Conservation (phyloP, 2,888 invertebrate genomes). For the Slavum lentiscoides region DNA sequence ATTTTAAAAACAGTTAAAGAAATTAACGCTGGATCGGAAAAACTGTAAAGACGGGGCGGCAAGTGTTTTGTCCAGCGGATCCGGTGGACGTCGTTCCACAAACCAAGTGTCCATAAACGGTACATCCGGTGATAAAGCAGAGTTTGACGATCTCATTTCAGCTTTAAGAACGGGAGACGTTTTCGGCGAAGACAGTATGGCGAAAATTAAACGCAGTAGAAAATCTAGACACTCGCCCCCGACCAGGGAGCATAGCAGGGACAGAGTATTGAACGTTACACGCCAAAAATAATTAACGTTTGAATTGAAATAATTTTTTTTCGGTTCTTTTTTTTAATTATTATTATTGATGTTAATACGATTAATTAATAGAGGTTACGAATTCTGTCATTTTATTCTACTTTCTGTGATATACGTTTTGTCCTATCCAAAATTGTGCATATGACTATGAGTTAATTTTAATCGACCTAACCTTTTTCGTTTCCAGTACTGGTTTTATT, state of each 20-base stretch:
- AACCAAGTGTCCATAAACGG: slow-evolving; percentile 53
- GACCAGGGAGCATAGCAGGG: slow-evolving; percentile 71
- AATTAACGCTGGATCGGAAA: slow-evolving; percentile 84
- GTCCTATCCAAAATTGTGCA: slow-evolving; percentile 28
- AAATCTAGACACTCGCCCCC: slow-evolving; percentile 71
- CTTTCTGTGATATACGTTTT: slow-evolving; percentile 51
- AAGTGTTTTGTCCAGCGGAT: slow-evolving; percentile 48
- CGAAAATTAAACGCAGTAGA: slow-evolving; percentile 82
- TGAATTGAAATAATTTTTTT: slow-evolving; percentile 3
- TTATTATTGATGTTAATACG: slow-evolving; percentile 6
- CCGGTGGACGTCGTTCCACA: slow-evolving; percentile 3
- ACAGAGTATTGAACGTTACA: slow-evolving; percentile 59
- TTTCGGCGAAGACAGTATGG: slow-evolving; percentile 87
- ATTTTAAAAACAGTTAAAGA: slow-evolving; percentile 67
- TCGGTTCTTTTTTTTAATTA: too few species aligned
- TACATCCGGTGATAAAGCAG: slow-evolving; percentile 63
- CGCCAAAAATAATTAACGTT: slow-evolving; percentile 42
- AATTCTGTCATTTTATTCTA: slow-evolving; percentile 30
- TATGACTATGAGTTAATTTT: slow-evolving; percentile 33
- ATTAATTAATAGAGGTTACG: slow-evolving; percentile 17
- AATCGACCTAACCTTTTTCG: neutral
- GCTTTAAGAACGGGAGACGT: slow-evolving; percentile 92
- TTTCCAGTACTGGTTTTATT: slow-evolving; percentile 17
- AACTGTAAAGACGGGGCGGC: slow-evolving; percentile 71
- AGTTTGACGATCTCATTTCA: slow-evolving; percentile 94